Percentiles rank a stretch among this genome's conserved stretches.
Conservation (phyloP, 23 tunicate species). For the Trididemnum miniatum region DNA sequence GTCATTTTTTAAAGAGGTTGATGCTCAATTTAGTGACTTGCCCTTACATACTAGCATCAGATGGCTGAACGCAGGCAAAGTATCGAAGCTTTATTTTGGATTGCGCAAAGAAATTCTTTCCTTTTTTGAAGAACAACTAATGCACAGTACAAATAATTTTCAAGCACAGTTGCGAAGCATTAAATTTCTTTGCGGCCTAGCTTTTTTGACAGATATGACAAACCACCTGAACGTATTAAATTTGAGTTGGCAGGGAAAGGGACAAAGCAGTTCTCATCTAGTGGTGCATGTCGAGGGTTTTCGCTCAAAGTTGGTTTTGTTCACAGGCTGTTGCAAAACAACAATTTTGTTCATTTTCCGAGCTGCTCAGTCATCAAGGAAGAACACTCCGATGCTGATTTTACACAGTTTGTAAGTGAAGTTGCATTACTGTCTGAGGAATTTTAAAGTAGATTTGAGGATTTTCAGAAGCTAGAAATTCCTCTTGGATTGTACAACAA, state of each 20-base stretch:
- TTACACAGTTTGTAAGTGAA: slow-evolving; percentile 19
- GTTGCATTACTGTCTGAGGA: not conserved
- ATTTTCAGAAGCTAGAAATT: slow-evolving; percentile 16
- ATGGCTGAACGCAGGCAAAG: slow-evolving; percentile 23
- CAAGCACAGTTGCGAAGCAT: slow-evolving; percentile 30
- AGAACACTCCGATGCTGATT: slow-evolving; percentile 8
- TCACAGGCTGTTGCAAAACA: slow-evolving; percentile 16
- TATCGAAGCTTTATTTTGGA: slow-evolving; percentile 5
- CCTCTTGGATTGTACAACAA: slow-evolving; percentile 24
- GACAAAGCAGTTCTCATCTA: slow-evolving; percentile 25
- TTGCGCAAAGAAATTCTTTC: slow-evolving; percentile 31
- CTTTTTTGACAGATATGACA: slow-evolving; percentile 31
- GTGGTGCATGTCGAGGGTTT: slow-evolving; percentile 37
- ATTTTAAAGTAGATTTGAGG: slow-evolving; percentile 18
- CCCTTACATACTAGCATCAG: slow-evolving; percentile 1
- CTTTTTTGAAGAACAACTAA: slow-evolving; percentile 27
- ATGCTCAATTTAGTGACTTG: slow-evolving; percentile 22
- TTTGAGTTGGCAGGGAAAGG: slow-evolving; percentile 27
- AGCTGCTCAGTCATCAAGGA: slow-evolving; percentile 14
- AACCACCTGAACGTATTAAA: slow-evolving; percentile 45
- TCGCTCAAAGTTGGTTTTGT: slow-evolving; percentile 12
- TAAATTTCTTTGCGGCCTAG: slow-evolving; percentile 13
- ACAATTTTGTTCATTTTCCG: slow-evolving; percentile 25
- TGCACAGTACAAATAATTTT: slow-evolving; percentile 3
- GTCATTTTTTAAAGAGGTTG: slow-evolving; percentile 11